These are phyloP conservation scores for Lithophane socia DNA, from an alignment of 2,888 invertebrate species.

Conservation along the genomic window DNA sequence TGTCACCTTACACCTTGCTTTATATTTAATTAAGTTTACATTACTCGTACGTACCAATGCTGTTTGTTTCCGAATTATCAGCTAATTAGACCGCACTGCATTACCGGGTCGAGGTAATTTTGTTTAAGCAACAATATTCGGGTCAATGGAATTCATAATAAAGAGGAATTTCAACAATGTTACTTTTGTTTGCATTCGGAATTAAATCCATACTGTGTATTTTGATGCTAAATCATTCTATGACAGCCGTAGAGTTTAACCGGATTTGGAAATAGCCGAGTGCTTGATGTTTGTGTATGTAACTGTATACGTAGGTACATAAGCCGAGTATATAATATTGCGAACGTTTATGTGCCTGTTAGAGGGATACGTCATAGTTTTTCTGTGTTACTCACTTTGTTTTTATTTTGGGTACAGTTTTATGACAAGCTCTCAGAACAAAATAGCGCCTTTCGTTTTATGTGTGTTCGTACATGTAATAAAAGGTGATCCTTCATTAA, in stretches of 20 bases:
- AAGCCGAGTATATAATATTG: slow-evolving; percentile 14
- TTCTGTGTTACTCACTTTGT: slow-evolving; percentile 33
- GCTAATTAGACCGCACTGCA: slow-evolving; percentile 75
- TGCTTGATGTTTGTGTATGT: slow-evolving; percentile 26
- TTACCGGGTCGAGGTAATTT: slow-evolving; percentile 66
- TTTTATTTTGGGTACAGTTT: slow-evolving; percentile 48
- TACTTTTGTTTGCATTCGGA: slow-evolving; percentile 53
- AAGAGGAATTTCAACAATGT: slow-evolving; percentile 62
- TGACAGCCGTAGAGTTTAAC: slow-evolving; percentile 36
- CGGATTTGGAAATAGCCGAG: slow-evolving; percentile 41
- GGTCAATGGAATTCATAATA: slow-evolving; percentile 68
- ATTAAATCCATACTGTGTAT: slow-evolving; percentile 46
- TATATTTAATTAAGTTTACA: slow-evolving; percentile 78
- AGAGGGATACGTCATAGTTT: slow-evolving; percentile 21
- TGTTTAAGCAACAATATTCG: slow-evolving; percentile 65
- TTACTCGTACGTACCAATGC: slow-evolving; percentile 69
- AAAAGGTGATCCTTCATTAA: slow-evolving; percentile 59
- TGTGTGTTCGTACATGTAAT: slow-evolving; percentile 56
- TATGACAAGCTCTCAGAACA: slow-evolving; percentile 47
- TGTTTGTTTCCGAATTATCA: slow-evolving; percentile 74
- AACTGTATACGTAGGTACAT: background rate
- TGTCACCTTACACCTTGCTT: slow-evolving; percentile 74
- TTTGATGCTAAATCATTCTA: slow-evolving; percentile 59
- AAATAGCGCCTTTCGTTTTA: slow-evolving; percentile 60
- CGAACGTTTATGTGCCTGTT: slow-evolving; percentile 4